Evolutionary conservation across 64 coral and sea anemone species (phyloP), one percentile per base, ranked within the genome.

Genomic region (Cladopsammia gracilis): DNA sequence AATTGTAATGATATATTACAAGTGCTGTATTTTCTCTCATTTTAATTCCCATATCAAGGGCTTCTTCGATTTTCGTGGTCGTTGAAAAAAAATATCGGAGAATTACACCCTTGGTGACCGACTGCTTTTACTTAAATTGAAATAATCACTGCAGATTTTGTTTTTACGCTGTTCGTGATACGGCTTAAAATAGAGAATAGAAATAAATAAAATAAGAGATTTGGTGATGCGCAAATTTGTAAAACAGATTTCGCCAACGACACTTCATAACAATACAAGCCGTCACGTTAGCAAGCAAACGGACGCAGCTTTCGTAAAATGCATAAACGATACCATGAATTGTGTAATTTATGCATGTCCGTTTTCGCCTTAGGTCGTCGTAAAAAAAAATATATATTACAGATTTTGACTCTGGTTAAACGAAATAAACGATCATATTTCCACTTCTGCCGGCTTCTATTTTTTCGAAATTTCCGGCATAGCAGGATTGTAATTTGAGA

Each of bases 401-500:
- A 34, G 34, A 34, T 82, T 82, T 82, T 64, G 59, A 64, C 79
- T 64, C 18, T 65, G 26, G 57, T 60, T 20, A 60, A 60, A 43
- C 26, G 6, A 82, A 64, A 62, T 64, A 48, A 44, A 82, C 19
- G 79, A 20, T 47, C 10, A 18, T 24, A 50, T 49, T 51, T 47
- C n/a, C 19, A 67, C 6, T 22, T 67, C n/a, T 48, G 15, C 2
- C 0, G 15, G 2, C 5, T 15, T 19, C 18, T 15, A 19, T 64
- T 2, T 64, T 64, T 64, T 20, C 19, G 10, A n/a, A 19, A 77
- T 77, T 23, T 56, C 50, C 19, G n/a, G 20, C 20, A 45, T 64
- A 1, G 80, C 46, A 44, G 58, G 45, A 5, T 20, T 48, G 80
- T 67, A 84, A 84, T 84, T 84, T 84, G 60, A 84, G 42, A 44